Evolutionary conservation across 2,888 invertebrate genomes (phyloP).

Genomic region (Sipha maydis): DNA sequence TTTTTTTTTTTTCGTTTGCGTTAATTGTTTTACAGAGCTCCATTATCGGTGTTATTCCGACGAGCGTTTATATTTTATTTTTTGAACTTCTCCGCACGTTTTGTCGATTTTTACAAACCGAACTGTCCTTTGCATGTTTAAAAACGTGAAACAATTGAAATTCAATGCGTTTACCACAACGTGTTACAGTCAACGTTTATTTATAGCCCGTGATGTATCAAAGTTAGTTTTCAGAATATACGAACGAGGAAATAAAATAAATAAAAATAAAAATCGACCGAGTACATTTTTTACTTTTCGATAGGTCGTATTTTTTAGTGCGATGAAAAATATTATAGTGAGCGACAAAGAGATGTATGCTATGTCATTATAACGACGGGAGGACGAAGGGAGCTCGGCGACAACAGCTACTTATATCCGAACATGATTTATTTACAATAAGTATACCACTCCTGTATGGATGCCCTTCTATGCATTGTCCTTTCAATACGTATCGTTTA

Average conservation of each 20-base stretch:
- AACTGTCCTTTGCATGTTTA: slow-evolving; percentile 3
- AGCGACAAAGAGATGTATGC: slow-evolving; percentile 36
- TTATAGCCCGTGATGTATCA: slow-evolving; percentile 38
- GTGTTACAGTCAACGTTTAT: slow-evolving; percentile 10
- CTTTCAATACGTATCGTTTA: background rate
- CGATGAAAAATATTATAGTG: slow-evolving; percentile 38
- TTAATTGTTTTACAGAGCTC: background rate
- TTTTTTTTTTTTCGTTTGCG: background rate
- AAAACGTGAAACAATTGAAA: slow-evolving; percentile 32
- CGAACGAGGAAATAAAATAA: background rate
- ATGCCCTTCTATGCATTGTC: background rate
- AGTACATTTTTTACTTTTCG: slow-evolving; percentile 52
- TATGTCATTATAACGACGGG: slow-evolving; percentile 17
- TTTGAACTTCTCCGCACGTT: slow-evolving; percentile 16
- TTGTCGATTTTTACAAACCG: background rate
- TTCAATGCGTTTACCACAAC: slow-evolving; percentile 25
- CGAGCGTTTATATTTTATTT: background rate
- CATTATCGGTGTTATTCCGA: background rate
- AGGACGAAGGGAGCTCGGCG: background rate
- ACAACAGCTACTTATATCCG: slow-evolving; percentile 42
- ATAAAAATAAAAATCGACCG: background rate
- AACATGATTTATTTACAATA: slow-evolving; percentile 44
- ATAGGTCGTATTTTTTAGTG: slow-evolving; percentile 30
- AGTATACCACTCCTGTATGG: background rate
- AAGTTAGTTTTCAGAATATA: slow-evolving; percentile 28